Conservation (phyloP, 1,140 invertebrate species). For the Drosophila ogumai region DNA sequence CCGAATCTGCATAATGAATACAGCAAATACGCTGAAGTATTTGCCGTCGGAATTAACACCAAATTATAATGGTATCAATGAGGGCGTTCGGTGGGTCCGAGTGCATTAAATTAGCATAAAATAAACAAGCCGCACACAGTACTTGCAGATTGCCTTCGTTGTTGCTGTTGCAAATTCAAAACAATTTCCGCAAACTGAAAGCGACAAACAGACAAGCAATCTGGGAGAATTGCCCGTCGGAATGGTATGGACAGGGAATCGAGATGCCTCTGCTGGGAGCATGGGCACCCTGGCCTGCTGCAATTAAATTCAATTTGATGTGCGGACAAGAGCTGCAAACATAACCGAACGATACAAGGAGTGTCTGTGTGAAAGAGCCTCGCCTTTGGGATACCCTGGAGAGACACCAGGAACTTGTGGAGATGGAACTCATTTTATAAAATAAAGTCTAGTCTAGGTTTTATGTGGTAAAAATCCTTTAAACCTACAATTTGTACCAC, state of each 20-base stretch:
- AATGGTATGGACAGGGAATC: neutral
- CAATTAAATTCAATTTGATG: constrained; percentile 80
- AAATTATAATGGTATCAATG: constrained; percentile 78
- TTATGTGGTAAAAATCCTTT: no score
- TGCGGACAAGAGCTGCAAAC: constrained; percentile 42
- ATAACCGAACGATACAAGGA: constrained; percentile 8
- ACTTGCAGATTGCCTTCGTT: constrained; percentile 33
- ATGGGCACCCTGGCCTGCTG: constrained; percentile 30
- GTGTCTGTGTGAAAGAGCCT: neutral
- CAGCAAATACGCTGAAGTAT: constrained; percentile 64
- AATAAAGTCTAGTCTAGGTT: neutral
- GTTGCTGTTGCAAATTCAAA: constrained; percentile 61
- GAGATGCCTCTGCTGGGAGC: constrained; percentile 12
- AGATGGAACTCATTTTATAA: neutral
- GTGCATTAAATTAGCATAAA: constrained; percentile 82
- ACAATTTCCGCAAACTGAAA: constrained; percentile 61
- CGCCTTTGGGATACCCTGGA: constrained; percentile 17
- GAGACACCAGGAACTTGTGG: no score
- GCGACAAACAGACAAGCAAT: constrained; percentile 57
- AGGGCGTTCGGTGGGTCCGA: constrained; percentile 20
- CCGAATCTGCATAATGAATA: constrained; percentile 76
- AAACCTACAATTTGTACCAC: no score
- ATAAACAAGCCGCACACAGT: constrained; percentile 55
- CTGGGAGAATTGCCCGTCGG: neutral
- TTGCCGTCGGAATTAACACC: constrained; percentile 69